Percentiles rank a stretch among this genome's conserved stretches.
Evolutionary conservation across 2,888 invertebrate species (phyloP).

Genomic region (Aradus depressus): DNA sequence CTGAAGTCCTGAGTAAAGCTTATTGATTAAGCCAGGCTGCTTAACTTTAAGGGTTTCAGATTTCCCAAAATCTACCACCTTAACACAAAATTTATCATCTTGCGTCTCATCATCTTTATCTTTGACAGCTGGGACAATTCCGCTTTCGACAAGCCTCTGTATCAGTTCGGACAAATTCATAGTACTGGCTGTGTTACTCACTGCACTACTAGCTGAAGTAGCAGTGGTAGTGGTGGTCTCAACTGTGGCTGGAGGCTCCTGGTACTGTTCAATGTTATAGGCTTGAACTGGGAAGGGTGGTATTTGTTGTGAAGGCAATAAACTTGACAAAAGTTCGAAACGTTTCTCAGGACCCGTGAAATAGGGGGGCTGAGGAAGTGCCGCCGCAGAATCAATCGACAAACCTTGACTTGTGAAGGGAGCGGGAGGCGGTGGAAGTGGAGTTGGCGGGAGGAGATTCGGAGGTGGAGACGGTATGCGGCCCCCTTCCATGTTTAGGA

Average conservation of each 20-base stretch:
- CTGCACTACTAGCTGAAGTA: conserved; percentile 16
- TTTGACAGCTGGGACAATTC: conserved; percentile 48
- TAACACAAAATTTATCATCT: conserved; percentile 37
- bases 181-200: conserved; percentile 30
- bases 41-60: conserved; percentile 65
- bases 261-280: conserved; percentile 35
- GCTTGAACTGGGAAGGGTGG: conserved; percentile 40
- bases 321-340: conserved; percentile 53
- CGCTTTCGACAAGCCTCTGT: conserved; percentile 72
- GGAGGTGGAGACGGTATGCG: conserved; percentile 32
- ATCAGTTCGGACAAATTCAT: conserved; percentile 73
- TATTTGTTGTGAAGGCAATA: conserved; percentile 50
- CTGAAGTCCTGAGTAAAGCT: conserved; percentile 74
- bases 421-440: conserved; percentile 10
- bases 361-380: not conserved
- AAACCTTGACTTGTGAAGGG: conserved; percentile 9
- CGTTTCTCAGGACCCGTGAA: conserved; percentile 16
- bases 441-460: not conserved
- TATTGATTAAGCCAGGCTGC: conserved; percentile 44
- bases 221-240: conserved; percentile 29
- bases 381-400: not conserved
- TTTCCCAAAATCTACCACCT: conserved; percentile 53
- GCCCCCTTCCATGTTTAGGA: conserved; percentile 61
- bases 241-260: conserved; percentile 24
- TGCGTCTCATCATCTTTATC: conserved; percentile 11